These are phyloP conservation scores for Psittacula cyanocephala DNA, from an alignment of 2,113 vertebrate genomes.

Conservation along the genomic window DNA sequence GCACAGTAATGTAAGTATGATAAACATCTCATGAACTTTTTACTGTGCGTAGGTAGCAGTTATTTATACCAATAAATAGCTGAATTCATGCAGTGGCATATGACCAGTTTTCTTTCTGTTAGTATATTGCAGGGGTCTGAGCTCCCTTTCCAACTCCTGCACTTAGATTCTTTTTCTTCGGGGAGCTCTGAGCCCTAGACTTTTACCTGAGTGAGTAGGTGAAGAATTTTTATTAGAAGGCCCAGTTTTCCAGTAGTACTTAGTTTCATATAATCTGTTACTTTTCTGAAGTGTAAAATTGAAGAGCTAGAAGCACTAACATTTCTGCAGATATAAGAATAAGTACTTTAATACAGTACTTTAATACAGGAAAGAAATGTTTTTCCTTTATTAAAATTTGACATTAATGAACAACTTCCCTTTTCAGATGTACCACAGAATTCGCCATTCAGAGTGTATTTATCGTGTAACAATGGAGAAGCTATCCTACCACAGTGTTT, in stretches of 20 bases:
- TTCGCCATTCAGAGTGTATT: constrained; percentile 98
- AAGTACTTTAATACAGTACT: not conserved
- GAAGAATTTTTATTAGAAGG: not conserved
- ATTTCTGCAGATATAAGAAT: not conserved
- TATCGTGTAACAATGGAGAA: constrained; percentile 99
- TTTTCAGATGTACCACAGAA: constrained; percentile 95
- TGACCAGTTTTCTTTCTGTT: not conserved
- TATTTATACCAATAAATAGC: not conserved
- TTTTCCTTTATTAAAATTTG: not conserved
- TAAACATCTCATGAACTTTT: not conserved
- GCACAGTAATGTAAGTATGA: not conserved
- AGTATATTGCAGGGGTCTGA: not conserved
- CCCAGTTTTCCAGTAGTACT: not conserved
- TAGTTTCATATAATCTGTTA: fast-evolving
- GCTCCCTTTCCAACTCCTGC: not conserved
- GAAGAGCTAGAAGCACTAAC: not conserved
- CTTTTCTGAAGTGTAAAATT: not conserved
- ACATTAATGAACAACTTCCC: not conserved
- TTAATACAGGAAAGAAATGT: not conserved
- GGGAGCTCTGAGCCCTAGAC: not conserved
- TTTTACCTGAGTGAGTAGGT: not conserved
- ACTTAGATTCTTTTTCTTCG: not conserved
- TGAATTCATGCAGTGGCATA: not conserved
- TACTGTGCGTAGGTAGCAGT: not conserved
- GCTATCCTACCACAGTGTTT: constrained; percentile 96